Evolutionary conservation across 2,113 vertebrate genomes (phyloP), one percentile per base, ranked within the genome.

Genomic region (Mesembrinibis cayennensis): DNA sequence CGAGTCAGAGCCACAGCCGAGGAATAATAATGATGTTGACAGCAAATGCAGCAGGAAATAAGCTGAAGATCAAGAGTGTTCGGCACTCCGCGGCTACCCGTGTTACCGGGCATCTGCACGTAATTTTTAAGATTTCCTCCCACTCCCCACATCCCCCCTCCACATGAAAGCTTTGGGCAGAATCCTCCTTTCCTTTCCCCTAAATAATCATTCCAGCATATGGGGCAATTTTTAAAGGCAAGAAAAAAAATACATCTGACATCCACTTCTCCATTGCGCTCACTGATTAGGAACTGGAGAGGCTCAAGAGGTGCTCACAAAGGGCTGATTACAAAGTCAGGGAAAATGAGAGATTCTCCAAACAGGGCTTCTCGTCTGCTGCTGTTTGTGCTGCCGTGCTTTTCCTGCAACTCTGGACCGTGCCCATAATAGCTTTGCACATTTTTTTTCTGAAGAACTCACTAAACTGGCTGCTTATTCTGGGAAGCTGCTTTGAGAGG

Each of bases 11-110:
- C 45, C 42, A 17, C 1, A 1, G 58, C 10, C 7, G 10, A 69
- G 53, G 63, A 85, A 80, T 85, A 89, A 95, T 82, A 89, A 95
- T 58, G 53, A 94, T 76, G 84, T 79, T 76, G 53, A 49, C 58
- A 80, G 45, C 61, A 88, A 91, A 50, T 89, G 67, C 80, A 71
- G 82, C 27, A 36, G 73, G 71, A 91, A 91, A 79, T 66, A 82
- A 87, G 47, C 61, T 30, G 78, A 79, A 94, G 69, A 56, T 82
- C 34, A 14, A 52, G 50, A 82, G 61, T 2, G 23, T 58, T 93
- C 2, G 2, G 81, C 91, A 62, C 56, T 61, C 87, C 2, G 17
- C 38, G 53, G 78, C 74, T 93, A 23, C 70, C 16, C 1, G 0
- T 11, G 4, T 85, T 72, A 49, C 58, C 0, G 0, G 29, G 53